These are phyloP conservation scores for Corticium candelabrum DNA, from an alignment of 37 sponge, comb jelly and placozoan genomes.

Conservation along the genomic window DNA sequence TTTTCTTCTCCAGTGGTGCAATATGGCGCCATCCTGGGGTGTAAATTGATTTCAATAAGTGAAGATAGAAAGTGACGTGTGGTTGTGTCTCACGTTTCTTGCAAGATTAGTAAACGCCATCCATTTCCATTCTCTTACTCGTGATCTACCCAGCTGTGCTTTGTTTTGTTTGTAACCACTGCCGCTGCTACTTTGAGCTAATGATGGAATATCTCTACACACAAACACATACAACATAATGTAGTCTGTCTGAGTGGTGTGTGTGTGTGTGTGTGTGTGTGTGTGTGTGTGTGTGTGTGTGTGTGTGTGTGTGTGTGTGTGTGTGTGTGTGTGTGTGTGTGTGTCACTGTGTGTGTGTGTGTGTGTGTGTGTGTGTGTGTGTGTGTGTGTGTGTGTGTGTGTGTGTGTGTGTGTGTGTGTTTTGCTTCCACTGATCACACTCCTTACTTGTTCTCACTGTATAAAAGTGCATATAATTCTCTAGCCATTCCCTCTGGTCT, in stretches of 20 bases:
- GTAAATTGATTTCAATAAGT: neutral
- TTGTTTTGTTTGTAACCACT: conserved; percentile 71
- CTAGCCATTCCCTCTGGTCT: conserved; percentile 67
- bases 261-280: neutral
- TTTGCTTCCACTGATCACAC: neutral
- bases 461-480: conserved; percentile 77
- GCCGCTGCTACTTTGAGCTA: conserved; percentile 43
- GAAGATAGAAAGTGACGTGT: neutral
- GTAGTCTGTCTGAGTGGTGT: neutral
- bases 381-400: conserved; percentile 5
- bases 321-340: conserved; percentile 1
- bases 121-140: conserved; percentile 86
- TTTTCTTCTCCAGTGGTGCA: conserved; percentile 77
- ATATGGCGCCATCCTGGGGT: conserved; percentile 40
- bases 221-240: neutral
- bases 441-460: conserved; percentile 37
- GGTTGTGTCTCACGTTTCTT: conserved; percentile 33
- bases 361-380: conserved; percentile 5
- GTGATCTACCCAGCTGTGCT: conserved; percentile 60
- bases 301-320: conserved; percentile 3
- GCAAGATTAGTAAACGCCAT: conserved; percentile 85
- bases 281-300: too few relatives aligned
- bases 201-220: neutral
- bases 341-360: neutral
- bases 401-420: conserved; percentile 2